Base-by-base conservation (phyloP, 2,797 vertebrate genomes). In the Sebastolobus altivelis region DNA sequence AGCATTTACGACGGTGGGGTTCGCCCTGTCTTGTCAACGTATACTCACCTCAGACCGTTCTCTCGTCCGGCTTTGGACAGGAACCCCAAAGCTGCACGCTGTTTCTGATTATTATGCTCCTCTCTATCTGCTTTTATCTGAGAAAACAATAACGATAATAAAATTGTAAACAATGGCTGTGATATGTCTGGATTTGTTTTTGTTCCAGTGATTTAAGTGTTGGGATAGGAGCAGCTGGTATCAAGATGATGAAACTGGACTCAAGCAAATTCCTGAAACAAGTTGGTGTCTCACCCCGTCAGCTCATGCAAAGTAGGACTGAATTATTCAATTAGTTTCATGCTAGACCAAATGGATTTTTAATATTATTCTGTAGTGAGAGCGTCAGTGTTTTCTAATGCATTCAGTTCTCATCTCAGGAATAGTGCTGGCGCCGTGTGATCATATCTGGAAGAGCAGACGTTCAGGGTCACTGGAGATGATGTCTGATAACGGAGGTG, bases 111-210 rank as follows among this genome's bases (percentile, higher is more conserved):
- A 90, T 84, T 88, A 81, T 67, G 85, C 89, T 94, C 86, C 89
- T 91, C 90, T 92, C 89, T 94, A 81, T 94, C 92, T 94, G 94
- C 94, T 94, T 95, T 95, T 93, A 94, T 89, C 92, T 83, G 86
- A 93, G 75, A 89, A 82, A 88, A 85, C 56, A 60, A 77, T 84
- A 91, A 88, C 70, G 38, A 87, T 78, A 93, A 94, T 94, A 93
- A 92, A 93, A 88, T 74, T 93, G 87, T 93, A 87, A 92, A 87
- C 87, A 65, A 87, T 22, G 31, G 29, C 20, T 11, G 61, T 70
- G 46, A 40, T 12, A 13, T 66, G 83, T 89, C 75, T 88, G 3
- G 1, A 16, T 49, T 89, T 60, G 78, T 89, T 13, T 88, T 8
- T 89, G 11, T 88, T 7, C 8, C 9, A 22, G 11, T 4, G 6